Percentiles rank a stretch among this genome's conserved stretches.
Evolutionary conservation across 2,797 vertebrate genomes (phyloP).

Genomic region (Myotis findleyi): DNA sequence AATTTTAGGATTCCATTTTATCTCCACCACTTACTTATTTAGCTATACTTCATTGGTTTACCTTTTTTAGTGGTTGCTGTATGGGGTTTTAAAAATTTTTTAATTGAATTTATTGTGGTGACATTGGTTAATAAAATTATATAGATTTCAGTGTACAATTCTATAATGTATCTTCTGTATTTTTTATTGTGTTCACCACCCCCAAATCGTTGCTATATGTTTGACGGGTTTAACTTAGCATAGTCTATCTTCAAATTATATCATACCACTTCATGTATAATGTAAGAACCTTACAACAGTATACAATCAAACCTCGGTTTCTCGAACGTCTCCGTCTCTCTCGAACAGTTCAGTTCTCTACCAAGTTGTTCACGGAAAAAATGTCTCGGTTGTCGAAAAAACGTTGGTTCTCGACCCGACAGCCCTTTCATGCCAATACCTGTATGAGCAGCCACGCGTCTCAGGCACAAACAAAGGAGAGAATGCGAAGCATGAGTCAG

Average conservation of each 20-base stretch:
- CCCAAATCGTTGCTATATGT: neutral
- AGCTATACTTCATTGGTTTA: neutral
- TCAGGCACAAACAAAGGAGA: neutral
- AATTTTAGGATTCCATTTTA: slow-evolving; percentile 39
- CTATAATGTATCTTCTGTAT: neutral
- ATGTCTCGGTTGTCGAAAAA: neutral
- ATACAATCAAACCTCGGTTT: neutral
- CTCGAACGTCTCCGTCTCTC: neutral
- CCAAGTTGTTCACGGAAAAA: neutral
- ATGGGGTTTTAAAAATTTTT: neutral
- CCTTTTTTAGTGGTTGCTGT: neutral
- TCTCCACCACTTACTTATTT: neutral
- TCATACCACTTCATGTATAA: neutral
- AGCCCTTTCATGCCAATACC: neutral
- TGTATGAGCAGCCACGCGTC: neutral
- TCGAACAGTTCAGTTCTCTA: neutral
- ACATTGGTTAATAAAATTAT: neutral
- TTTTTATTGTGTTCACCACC: neutral
- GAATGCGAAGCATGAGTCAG: neutral
- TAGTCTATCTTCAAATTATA: neutral
- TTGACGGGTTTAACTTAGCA: neutral
- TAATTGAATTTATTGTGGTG: neutral
- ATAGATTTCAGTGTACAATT: neutral
- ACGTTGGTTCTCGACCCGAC: neutral
- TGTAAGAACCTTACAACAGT: neutral